Evolutionary conservation across 2,888 invertebrate species (phyloP), one percentile per base, ranked within the genome.

Genomic region (Caenorhabditis becei): DNA sequence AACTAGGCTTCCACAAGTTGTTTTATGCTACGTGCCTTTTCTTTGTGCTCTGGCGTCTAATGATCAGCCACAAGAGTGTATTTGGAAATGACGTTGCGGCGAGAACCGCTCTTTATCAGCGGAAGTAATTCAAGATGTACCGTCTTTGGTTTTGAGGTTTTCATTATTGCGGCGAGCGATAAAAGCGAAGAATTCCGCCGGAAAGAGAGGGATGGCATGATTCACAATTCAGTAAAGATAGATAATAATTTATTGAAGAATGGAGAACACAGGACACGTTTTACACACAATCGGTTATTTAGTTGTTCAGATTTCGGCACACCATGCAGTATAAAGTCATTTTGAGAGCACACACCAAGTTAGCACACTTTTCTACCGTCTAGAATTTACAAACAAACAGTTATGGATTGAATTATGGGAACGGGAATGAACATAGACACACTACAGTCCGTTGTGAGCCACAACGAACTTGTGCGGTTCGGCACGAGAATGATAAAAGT

Each of bases 401-500:
- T 28, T 20, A 37, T 35, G 10, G 11, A 23, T 7, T 10, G 14
- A 8, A 53, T 53, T 53, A 26, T 53, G 26, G 11, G 53, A 4
- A 49, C 28, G 32, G 49, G 23, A 44, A 24, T 14, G 7, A 10
- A 18, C n/a, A 14, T 28, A 10, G n/a, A 56, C 4, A n/a, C 28
- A 20, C 23, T 59, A 66, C 11, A 65, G 23, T 28, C 74, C 51
- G n/a, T 28, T 66, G 28, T 66, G 74, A 28, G 65, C 58, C 26
- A 44, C 35, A 16, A 37, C 59, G 41, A 80, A 80, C 47, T 78
- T 77, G 67, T 86, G 83, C 1, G 82, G 80, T 61, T 86, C 84
- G 11, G 86, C 89, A 20, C 89, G 83, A 49, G 85, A 86, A 80
- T 90, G 90, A 74, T 90, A 89, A 56, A 89, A 88, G 41, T 86